phyloP scores from a whole-genome alignment of 2,888 invertebrate species.

The Ceraclea dissimilis region DNA sequence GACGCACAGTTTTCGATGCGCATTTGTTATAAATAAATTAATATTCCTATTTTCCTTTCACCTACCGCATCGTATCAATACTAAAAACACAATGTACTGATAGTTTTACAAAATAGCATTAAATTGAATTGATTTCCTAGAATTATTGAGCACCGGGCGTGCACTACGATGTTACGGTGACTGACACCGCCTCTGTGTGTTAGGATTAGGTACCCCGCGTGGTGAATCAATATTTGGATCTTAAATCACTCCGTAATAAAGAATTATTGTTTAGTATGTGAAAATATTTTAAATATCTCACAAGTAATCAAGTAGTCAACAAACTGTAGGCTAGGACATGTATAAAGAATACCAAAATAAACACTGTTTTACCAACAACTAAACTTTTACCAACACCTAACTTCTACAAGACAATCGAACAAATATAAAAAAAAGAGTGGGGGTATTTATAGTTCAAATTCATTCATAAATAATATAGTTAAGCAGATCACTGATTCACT shows the following conservation, averaged over 20 bases:
- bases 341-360: too few relatives aligned
- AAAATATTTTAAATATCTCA: too few relatives aligned
- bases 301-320: too few relatives aligned
- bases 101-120: slow-evolving; percentile 26
- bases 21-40: not conserved
- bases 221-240: slow-evolving; percentile 1
- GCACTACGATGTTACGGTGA: slow-evolving; percentile 15
- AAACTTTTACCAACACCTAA: too few relatives aligned
- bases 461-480: too few relatives aligned
- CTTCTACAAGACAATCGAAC: too few relatives aligned
- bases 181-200: not conserved
- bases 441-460: too few relatives aligned
- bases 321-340: too few relatives aligned
- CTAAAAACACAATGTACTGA: slow-evolving; percentile 11
- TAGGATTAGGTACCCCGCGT: not conserved
- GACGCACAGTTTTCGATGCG: slow-evolving; percentile 13
- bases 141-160: slow-evolving; percentile 18
- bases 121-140: slow-evolving; percentile 26
- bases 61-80: slow-evolving; percentile 21
- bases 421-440: too few relatives aligned
- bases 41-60: slow-evolving; percentile 9
- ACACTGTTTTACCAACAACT: too few relatives aligned
- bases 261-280: too few relatives aligned
- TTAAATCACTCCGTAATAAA: not conserved
- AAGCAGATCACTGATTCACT: too few relatives aligned